Percentiles rank a stretch among this genome's conserved stretches.
Evolutionary conservation across 2,888 invertebrate species (phyloP).

Genomic region (Notocelia uddmanniana): DNA sequence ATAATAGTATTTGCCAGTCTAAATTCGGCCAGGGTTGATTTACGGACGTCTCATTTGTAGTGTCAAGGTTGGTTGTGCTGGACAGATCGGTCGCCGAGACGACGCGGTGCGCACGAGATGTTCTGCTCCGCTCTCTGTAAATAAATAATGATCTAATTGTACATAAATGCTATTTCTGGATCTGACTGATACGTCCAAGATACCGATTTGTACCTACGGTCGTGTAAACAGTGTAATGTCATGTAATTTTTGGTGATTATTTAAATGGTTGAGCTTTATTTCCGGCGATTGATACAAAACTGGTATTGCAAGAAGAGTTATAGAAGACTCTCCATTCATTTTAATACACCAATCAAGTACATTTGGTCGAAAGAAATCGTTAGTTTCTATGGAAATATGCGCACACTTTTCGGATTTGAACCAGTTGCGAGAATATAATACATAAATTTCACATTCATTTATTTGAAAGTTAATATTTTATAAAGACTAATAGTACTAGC

Average conservation of each 20-base stretch:
- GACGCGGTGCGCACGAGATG: constrained; percentile 66
- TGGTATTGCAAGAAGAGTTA: not conserved
- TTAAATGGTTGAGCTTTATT: constrained; percentile 5
- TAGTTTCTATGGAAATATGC: constrained; percentile 62
- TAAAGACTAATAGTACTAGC: constrained; percentile 8
- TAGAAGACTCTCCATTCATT: constrained; percentile 65
- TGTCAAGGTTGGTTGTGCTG: constrained; percentile 74
- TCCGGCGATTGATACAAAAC: not conserved
- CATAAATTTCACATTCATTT: constrained; percentile 40
- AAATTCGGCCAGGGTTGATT: constrained; percentile 53
- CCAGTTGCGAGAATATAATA: constrained; percentile 48
- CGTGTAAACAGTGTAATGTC: constrained; percentile 36
- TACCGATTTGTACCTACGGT: constrained; percentile 44
- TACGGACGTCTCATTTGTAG: constrained; percentile 57
- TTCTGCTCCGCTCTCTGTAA: constrained; percentile 73
- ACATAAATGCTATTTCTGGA: constrained; percentile 75
- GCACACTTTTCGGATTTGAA: constrained; percentile 50
- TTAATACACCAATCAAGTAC: constrained; percentile 63
- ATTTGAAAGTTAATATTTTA: constrained; percentile 37
- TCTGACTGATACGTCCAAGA: constrained; percentile 59
- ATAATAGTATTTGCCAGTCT: constrained; percentile 50
- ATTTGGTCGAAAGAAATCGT: constrained; percentile 58
- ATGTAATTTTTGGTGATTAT: constrained; percentile 32
- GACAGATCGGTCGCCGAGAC: constrained; percentile 64
- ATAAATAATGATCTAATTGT: constrained; percentile 85